Evolutionary conservation across 2,113 vertebrate species (phyloP).

Genomic region (Suricata suricatta): DNA sequence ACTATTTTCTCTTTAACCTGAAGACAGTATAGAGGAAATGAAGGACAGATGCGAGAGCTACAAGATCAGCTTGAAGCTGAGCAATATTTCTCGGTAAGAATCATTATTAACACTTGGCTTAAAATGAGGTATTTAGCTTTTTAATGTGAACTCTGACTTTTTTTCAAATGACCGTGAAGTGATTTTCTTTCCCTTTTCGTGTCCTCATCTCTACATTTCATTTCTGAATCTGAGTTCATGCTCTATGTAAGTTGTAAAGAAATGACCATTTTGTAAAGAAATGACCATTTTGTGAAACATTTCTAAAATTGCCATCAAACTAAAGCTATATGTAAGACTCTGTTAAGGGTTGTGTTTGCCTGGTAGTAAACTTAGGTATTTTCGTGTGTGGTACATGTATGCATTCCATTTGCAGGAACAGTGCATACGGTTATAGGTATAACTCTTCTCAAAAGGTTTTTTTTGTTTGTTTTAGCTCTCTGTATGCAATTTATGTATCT

Average conservation of each 20-base stretch:
- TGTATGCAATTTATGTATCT: conserved; percentile 5
- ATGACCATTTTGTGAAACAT: neutral
- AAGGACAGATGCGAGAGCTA: conserved; percentile 99
- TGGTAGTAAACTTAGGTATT: neutral
- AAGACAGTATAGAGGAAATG: conserved; percentile 98
- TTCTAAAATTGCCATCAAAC: conserved; percentile 5
- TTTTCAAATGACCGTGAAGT: neutral
- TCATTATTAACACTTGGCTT: conserved; percentile 29
- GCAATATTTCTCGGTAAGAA: conserved; percentile 95
- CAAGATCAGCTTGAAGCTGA: conserved; percentile 99
- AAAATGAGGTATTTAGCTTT: conserved; percentile 11
- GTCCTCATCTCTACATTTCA: neutral
- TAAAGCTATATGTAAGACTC: neutral
- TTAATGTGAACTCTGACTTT: neutral
- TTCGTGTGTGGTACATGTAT: neutral
- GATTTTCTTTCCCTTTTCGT: neutral
- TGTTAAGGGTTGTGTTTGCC: neutral
- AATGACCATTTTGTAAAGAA: neutral
- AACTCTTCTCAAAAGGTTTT: neutral
- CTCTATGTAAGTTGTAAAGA: neutral
- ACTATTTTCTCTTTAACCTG: conserved; percentile 67
- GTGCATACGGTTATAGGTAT: neutral
- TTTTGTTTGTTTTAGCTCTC: neutral
- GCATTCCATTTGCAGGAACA: neutral
- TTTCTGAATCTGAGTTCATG: conserved; percentile 17